phyloP scores from a whole-genome alignment of 2,888 invertebrate genomes.

The Pseudoips prasinana region DNA sequence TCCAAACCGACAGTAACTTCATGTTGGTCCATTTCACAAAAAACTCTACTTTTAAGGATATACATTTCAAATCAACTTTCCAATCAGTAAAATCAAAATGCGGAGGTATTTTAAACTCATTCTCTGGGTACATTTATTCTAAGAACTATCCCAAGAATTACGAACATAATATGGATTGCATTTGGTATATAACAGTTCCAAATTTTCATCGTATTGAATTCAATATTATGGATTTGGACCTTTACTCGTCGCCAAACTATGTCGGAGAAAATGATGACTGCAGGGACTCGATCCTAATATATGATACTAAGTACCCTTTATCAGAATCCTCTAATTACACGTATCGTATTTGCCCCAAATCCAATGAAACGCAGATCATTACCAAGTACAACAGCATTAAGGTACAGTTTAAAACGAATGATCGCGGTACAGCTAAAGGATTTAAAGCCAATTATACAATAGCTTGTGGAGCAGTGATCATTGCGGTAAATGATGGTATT shows the following conservation, averaged over 20 bases:
- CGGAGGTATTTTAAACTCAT: slow-evolving; percentile 85
- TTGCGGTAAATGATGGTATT: slow-evolving; percentile 79
- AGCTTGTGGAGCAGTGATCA: slow-evolving; percentile 86
- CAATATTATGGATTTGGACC: slow-evolving; percentile 85
- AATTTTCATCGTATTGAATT: slow-evolving; percentile 86
- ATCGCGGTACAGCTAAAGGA: slow-evolving; percentile 84
- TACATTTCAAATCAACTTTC: slow-evolving; percentile 84
- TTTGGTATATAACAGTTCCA: slow-evolving; percentile 88
- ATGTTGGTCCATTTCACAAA: slow-evolving; percentile 86
- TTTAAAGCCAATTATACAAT: slow-evolving; percentile 87
- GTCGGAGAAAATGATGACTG: slow-evolving; percentile 5
- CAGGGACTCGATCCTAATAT: slow-evolving; percentile 24
- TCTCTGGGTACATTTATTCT: slow-evolving; percentile 87
- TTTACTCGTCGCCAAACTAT: no score
- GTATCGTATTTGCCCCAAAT: slow-evolving; percentile 69
- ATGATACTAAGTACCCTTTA: no score
- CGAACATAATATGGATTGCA: slow-evolving; percentile 87
- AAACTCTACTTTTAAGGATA: slow-evolving; percentile 79
- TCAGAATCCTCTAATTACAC: no score
- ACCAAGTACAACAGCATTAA: slow-evolving; percentile 84
- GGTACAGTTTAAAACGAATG: slow-evolving; percentile 85
- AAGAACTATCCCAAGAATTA: slow-evolving; percentile 93
- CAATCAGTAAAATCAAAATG: slow-evolving; percentile 79
- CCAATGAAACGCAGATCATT: slow-evolving; percentile 52
- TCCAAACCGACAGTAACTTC: slow-evolving; percentile 85